phyloP scores from a whole-genome alignment of 2,113 vertebrate genomes.

The Vulpes vulpes region DNA sequence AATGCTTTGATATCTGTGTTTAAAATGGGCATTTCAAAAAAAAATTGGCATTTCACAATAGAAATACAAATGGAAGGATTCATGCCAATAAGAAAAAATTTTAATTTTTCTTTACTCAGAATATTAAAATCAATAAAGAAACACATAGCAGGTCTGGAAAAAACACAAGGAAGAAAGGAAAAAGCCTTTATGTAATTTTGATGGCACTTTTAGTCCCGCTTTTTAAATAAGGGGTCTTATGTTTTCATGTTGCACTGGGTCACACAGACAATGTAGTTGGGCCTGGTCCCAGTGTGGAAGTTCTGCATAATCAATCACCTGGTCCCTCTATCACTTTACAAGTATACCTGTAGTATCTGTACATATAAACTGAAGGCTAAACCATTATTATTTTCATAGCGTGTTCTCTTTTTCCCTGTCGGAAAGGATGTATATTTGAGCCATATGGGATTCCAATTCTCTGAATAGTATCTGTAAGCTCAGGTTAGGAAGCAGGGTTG shows the following conservation, averaged over 20 bases:
- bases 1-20: neutral
- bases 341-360: neutral
- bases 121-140: conserved; percentile 39
- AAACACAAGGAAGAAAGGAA: neutral
- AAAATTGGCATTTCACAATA: neutral
- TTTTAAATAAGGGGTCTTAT: neutral
- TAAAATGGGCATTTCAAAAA: neutral
- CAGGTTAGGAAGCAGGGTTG: neutral
- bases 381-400: conserved; percentile 78
- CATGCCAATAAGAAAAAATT: conserved; percentile 9
- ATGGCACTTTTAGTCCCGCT: neutral
- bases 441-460: conserved; percentile 85
- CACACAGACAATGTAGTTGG: neutral
- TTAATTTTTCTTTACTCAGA: conserved; percentile 31
- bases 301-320: neutral
- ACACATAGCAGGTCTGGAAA: neutral
- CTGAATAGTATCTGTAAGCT: conserved; percentile 61
- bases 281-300: neutral
- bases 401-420: conserved; percentile 78
- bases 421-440: conserved; percentile 82
- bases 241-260: neutral
- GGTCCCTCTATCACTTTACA: neutral
- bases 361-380: conserved; percentile 55
- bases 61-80: conserved; percentile 35
- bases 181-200: neutral